Conservation (phyloP, 2,888 invertebrate species). For the Gastracanthus pulcherrimus region DNA sequence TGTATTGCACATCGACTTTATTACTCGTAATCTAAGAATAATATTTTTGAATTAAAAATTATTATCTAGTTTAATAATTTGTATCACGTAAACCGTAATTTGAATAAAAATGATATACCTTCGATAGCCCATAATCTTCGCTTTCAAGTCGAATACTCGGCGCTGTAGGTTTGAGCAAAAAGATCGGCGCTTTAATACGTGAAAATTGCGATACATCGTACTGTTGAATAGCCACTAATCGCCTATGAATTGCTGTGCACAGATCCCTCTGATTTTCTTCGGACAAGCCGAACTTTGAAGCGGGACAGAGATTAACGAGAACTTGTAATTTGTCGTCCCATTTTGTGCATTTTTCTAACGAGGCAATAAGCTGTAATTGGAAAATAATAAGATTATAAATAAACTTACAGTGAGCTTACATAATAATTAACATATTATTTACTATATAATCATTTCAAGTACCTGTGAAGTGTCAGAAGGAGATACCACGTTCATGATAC, state of each 20-base stretch:
- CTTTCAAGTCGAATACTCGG: background rate
- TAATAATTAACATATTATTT: background rate
- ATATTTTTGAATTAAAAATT: background rate
- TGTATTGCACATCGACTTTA: background rate
- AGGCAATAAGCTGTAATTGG: slow-evolving; percentile 60
- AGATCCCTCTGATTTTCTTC: slow-evolving; percentile 75
- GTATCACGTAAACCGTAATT: background rate
- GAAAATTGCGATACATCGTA: slow-evolving; percentile 77
- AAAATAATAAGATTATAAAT: background rate
- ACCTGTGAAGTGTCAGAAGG: slow-evolving; percentile 77
- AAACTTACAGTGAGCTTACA: background rate
- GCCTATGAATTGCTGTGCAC: slow-evolving; percentile 78
- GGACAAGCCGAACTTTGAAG: slow-evolving; percentile 78
- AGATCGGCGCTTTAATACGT: slow-evolving; percentile 81
- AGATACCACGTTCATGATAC: slow-evolving; percentile 79
- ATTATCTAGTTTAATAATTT: background rate
- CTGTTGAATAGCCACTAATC: slow-evolving; percentile 79
- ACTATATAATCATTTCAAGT: background rate
- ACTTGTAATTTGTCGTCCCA: slow-evolving; percentile 81
- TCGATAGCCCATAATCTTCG: background rate
- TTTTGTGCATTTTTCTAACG: slow-evolving; percentile 76
- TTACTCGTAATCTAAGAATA: background rate
- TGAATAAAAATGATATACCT: background rate
- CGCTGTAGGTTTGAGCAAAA: slow-evolving; percentile 82
- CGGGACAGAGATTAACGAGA: slow-evolving; percentile 69